Conservation (phyloP, 2,888 invertebrate species). For the Smittia aterrima region DNA sequence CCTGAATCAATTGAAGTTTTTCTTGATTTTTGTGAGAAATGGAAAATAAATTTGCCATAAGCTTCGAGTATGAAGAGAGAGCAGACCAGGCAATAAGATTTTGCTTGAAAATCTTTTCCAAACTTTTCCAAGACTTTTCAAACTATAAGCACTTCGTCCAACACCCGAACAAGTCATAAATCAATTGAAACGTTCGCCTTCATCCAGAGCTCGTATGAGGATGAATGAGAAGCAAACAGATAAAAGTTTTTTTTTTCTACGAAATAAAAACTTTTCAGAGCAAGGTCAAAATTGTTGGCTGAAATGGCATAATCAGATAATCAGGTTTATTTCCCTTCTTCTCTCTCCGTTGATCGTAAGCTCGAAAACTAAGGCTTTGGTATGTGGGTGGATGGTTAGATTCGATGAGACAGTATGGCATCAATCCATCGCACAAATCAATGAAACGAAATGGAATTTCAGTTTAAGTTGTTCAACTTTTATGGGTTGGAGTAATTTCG, state of each 20-base stretch:
- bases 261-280: background rate
- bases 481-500: background rate
- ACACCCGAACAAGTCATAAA: background rate
- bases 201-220: background rate
- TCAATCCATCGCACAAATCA: background rate
- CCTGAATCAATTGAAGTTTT: slow-evolving; percentile 1
- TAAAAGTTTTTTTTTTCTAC: background rate
- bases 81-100: background rate
- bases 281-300: slow-evolving; percentile 11
- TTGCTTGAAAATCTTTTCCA: background rate
- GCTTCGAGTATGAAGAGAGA: background rate
- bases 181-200: background rate
- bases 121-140: background rate
- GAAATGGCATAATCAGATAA: slow-evolving; percentile 13
- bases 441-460: background rate
- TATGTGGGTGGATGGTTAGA: background rate
- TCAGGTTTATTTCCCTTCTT: background rate
- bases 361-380: background rate
- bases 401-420: background rate
- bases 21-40: background rate
- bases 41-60: background rate
- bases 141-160: background rate
- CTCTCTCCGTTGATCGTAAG: background rate
- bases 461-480: background rate
- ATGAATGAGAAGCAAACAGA: background rate